phyloP scores from a whole-genome alignment of 2,888 invertebrate genomes.

The Drosophila suboccidentalis region DNA sequence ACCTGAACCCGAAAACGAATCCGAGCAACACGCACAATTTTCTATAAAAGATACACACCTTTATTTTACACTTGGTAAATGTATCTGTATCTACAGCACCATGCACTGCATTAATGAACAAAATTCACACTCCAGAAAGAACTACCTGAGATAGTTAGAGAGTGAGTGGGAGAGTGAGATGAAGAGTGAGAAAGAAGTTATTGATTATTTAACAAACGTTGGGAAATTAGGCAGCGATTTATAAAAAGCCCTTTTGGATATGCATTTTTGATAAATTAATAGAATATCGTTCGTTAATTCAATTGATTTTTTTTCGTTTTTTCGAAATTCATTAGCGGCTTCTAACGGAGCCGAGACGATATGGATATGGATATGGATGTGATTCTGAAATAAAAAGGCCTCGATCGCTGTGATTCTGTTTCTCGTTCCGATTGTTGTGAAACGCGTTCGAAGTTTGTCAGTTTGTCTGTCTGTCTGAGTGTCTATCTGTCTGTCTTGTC shows the following conservation, averaged over 20 bases:
- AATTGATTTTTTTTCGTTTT: conserved; percentile 62
- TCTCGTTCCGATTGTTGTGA: conserved; percentile 46
- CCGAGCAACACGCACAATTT: conserved; percentile 66
- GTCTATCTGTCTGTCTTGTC: conserved; percentile 21
- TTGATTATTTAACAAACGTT: conserved; percentile 76
- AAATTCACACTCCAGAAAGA: conserved; percentile 67
- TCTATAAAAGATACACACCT: conserved; percentile 74
- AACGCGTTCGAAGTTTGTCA: conserved; percentile 46
- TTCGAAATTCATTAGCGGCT: conserved; percentile 72
- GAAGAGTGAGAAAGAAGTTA: conserved; percentile 49
- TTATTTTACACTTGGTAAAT: conserved; percentile 72
- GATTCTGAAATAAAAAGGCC: neutral
- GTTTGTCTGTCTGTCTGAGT: conserved; percentile 23
- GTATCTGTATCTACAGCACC: conserved; percentile 47
- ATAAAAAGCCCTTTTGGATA: conserved; percentile 63
- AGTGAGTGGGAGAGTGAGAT: no score
- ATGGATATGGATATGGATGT: conserved; percentile 39
- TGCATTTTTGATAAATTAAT: conserved; percentile 80
- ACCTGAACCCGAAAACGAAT: conserved; percentile 56
- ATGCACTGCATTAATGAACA: conserved; percentile 70
- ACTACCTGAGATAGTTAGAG: conserved; percentile 45
- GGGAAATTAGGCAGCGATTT: conserved; percentile 81
- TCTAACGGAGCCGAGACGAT: conserved; percentile 60
- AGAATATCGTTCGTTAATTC: conserved; percentile 67
- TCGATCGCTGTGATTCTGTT: conserved; percentile 29